These are phyloP conservation scores for Scortum barcoo DNA, from an alignment of 2,113 vertebrate genomes.

Conservation along the genomic window DNA sequence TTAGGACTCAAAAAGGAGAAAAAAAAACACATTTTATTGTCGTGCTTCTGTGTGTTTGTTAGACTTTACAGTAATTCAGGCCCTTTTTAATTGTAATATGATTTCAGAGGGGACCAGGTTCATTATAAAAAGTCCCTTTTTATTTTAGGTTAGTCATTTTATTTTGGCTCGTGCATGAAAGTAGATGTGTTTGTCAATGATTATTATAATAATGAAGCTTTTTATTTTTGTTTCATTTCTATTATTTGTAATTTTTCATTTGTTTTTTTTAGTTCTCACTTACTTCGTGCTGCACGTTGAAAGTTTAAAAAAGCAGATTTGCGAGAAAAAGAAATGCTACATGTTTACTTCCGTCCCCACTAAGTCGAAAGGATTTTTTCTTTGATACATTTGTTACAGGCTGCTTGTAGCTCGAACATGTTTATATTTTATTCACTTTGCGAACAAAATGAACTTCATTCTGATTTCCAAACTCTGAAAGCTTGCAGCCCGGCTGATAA, in stretches of 20 bases:
- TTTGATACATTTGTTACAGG: background rate
- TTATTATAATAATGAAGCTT: background rate
- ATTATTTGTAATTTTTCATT: background rate
- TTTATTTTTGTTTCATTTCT: background rate
- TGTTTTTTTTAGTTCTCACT: background rate
- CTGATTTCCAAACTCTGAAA: fast-evolving
- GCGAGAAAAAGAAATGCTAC: background rate
- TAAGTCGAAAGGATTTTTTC: background rate
- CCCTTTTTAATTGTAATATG: background rate
- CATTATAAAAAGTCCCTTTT: background rate
- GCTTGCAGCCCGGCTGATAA: background rate
- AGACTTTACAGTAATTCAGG: background rate
- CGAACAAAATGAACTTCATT: background rate
- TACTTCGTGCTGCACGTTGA: background rate
- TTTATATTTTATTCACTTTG: background rate
- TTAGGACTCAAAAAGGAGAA: background rate
- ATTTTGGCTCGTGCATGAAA: background rate
- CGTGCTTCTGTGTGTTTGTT: background rate
- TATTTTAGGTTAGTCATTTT: background rate
- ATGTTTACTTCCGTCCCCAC: background rate
- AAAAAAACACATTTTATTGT: too few relatives aligned
- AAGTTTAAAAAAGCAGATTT: background rate
- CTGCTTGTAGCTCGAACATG: too few relatives aligned
- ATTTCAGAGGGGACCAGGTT: background rate
- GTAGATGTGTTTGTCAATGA: too few relatives aligned